Evolutionary conservation across 1,140 invertebrate species (phyloP).

Genomic region (Zaprionus inermis): DNA sequence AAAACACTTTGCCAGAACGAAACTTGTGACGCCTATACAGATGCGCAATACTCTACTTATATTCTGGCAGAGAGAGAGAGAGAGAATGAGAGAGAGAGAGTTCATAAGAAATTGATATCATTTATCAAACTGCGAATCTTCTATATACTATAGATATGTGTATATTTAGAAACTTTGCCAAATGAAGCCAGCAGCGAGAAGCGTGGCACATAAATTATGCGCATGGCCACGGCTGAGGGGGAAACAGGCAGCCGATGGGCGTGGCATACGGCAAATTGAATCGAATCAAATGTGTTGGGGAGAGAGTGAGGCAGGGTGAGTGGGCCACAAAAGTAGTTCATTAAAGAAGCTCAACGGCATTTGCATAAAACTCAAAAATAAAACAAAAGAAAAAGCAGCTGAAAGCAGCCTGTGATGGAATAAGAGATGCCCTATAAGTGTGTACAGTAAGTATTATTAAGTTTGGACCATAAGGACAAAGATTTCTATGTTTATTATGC

Average conservation of each 20-base stretch:
- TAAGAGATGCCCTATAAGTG: neutral
- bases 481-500: too few species aligned
- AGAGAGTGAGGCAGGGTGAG: neutral
- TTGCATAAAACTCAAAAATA: constrained; percentile 59
- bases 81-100: constrained; percentile 21
- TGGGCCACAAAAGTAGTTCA: constrained; percentile 71
- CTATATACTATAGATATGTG: neutral
- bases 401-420: neutral
- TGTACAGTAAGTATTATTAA: too few species aligned
- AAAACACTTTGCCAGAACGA: constrained; percentile 50
- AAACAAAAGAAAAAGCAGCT: neutral
- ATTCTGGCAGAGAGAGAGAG: constrained; percentile 2
- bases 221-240: constrained; percentile 1
- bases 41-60: constrained; percentile 17
- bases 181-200: constrained; percentile 51
- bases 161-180: constrained; percentile 65
- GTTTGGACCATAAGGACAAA: too few species aligned
- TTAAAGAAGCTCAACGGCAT: constrained; percentile 68
- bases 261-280: constrained; percentile 72
- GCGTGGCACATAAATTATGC: constrained; percentile 63
- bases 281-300: constrained; percentile 57
- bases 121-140: constrained; percentile 71
- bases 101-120: constrained; percentile 82
- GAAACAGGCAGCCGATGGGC: neutral
- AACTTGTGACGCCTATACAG: constrained; percentile 69